phyloP scores from a whole-genome alignment of 2,113 vertebrate genomes.

The Atrichornis clamosus region DNA sequence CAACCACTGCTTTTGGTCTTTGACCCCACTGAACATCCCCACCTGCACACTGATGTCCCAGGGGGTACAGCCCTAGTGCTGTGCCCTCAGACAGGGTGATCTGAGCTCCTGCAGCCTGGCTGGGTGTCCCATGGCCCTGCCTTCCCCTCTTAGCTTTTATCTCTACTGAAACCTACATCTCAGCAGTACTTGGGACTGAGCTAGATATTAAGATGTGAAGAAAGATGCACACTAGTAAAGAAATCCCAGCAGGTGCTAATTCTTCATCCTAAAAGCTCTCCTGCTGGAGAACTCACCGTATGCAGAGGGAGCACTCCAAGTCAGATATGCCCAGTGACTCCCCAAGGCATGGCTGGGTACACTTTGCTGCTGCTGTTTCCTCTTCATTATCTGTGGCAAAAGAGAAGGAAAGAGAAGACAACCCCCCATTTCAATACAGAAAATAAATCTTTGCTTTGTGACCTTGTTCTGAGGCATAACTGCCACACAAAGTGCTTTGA shows the following conservation, averaged over 20 bases:
- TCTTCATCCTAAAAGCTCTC: background rate
- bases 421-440: background rate
- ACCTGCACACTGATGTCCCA: background rate
- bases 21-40: background rate
- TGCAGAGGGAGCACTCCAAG: conserved; percentile 89
- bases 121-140: background rate
- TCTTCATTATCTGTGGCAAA: background rate
- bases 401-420: background rate
- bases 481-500: background rate
- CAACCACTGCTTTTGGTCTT: background rate
- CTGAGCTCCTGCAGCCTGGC: background rate
- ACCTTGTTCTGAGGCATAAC: background rate
- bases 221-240: background rate
- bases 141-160: background rate
- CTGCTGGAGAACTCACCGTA: conserved; percentile 72
- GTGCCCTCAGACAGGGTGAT: rapidly evolving
- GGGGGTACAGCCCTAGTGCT: background rate
- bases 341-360: background rate
- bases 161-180: background rate
- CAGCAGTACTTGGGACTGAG: background rate
- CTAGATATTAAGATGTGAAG: background rate
- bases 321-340: conserved; percentile 79
- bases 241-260: background rate
- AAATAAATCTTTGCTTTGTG: background rate
- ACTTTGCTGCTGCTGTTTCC: background rate